phyloP scores from a whole-genome alignment of 2,888 invertebrate species.

The Arenicola marina region DNA sequence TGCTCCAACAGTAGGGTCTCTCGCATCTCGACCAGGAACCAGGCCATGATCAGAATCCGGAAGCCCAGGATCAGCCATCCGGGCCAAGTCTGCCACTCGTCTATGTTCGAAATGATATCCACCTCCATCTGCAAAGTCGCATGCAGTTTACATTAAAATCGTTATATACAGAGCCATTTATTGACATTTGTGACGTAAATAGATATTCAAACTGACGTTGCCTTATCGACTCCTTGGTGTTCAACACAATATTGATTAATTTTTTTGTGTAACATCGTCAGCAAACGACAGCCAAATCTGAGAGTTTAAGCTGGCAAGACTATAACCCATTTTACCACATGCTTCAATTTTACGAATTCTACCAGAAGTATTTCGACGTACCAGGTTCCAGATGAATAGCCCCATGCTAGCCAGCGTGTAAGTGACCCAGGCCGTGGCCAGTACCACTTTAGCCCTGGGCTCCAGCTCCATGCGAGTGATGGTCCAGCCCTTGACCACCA shows the following conservation, averaged over 20 bases:
- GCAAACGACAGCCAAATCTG: neutral
- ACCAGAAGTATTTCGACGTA: conserved; percentile 64
- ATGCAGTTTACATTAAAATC: no score
- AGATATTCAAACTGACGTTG: no score
- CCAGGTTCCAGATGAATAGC: conserved; percentile 95
- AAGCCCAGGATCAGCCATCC: conserved; percentile 91
- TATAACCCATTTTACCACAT: no score
- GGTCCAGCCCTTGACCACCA: conserved; percentile 96
- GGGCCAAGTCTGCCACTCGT: conserved; percentile 97
- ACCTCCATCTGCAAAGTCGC: conserved; percentile 91
- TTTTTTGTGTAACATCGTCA: neutral
- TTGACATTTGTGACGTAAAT: neutral
- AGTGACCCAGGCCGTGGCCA: conserved; percentile 87
- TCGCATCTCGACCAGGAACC: conserved; percentile 79
- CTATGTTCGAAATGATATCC: conserved; percentile 92
- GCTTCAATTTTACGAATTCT: neutral
- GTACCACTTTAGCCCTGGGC: conserved; percentile 73
- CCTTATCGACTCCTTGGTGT: neutral
- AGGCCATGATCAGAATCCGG: conserved; percentile 82
- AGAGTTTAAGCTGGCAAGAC: neutral
- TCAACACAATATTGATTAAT: neutral
- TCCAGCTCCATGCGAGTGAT: conserved; percentile 88
- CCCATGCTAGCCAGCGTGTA: conserved; percentile 90
- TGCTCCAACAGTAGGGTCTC: conserved; percentile 79
- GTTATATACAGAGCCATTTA: neutral